These are phyloP conservation scores for Ganaspis sp. DNA, from an alignment of 1,140 invertebrate genomes.

Conservation along the genomic window DNA sequence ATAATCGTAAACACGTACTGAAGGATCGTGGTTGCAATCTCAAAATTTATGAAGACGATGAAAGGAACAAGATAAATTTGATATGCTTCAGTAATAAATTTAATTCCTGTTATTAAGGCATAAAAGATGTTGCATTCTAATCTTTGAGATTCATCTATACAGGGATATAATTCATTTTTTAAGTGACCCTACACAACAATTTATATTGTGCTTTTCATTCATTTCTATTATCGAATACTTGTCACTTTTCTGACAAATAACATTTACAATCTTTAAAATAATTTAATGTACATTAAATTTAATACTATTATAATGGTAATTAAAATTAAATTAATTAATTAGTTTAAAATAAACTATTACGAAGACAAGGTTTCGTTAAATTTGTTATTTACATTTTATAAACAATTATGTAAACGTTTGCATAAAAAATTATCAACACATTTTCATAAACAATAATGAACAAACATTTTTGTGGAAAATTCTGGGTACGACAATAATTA, in stretches of 20 bases:
- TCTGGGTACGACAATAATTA: no score
- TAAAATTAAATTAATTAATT: no score
- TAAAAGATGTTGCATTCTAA: slow-evolving; percentile 9
- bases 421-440: no score
- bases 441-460: no score
- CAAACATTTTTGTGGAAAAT: no score
- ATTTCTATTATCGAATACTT: not conserved
- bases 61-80: slow-evolving; percentile 14
- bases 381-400: no score
- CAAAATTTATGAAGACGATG: slow-evolving; percentile 14
- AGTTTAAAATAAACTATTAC: no score
- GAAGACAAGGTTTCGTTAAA: no score
- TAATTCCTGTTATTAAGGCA: slow-evolving; percentile 14
- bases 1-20: not conserved
- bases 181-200: not conserved
- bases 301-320: no score
- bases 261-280: no score
- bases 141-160: slow-evolving; percentile 3
- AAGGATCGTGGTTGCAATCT: slow-evolving; percentile 1
- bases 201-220: not conserved
- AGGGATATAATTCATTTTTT: slow-evolving; percentile 1
- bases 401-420: no score
- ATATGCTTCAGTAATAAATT: slow-evolving; percentile 14
- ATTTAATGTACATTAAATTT: no score
- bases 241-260: not conserved